Evolutionary conservation across 1,140 invertebrate species (phyloP), one percentile per base, ranked within the genome.

Genomic region (Stratiolaelaps scimitus): DNA sequence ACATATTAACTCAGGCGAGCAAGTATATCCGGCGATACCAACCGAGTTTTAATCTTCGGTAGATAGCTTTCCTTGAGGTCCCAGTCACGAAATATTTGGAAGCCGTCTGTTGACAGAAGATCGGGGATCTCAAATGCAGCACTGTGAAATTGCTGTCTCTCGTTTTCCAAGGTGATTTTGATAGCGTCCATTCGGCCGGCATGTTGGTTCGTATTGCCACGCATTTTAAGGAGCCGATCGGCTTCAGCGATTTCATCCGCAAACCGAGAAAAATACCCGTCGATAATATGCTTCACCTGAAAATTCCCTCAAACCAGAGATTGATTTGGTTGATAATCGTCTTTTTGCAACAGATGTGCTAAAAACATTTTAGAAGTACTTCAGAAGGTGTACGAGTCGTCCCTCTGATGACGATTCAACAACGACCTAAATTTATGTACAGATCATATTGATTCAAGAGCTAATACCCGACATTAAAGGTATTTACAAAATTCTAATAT

Each of bases 221-320:
- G 53, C 26, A 60, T 60, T 26, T 60, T 17, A 23, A 34, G 34
- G 2, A 60, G 6, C 20, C 34, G 26, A 29, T 15, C 23, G 15
- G 34, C 23, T 26, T 60, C 34, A 34, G 53, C 53, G 53, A 60
- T 60, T 23, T 60, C 53, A 23, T 60, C 53, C 4, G 17, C 53
- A 23, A 60, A 60, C 13, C 53, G 53, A 23, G 17, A 29, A 15
- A 60, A 60, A 10, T 60, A 60, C 13, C 53, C 53, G 23, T 60
- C 53, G 17, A 60, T 60, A 34, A 60, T 26, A 26, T 29, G n/a
- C 53, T 60, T 60, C 4, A 60, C 53, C 53, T 60, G 53, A 20
- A 48, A 15, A 23, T 48, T 28, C 4, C 26, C 47, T 7, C 19
- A 48, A 40, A 40, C 5, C 4, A 10, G 10, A 40, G 34, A 40